Evolutionary conservation across 1,140 invertebrate species (phyloP).

Genomic region (Meloidogyne floridensis): DNA sequence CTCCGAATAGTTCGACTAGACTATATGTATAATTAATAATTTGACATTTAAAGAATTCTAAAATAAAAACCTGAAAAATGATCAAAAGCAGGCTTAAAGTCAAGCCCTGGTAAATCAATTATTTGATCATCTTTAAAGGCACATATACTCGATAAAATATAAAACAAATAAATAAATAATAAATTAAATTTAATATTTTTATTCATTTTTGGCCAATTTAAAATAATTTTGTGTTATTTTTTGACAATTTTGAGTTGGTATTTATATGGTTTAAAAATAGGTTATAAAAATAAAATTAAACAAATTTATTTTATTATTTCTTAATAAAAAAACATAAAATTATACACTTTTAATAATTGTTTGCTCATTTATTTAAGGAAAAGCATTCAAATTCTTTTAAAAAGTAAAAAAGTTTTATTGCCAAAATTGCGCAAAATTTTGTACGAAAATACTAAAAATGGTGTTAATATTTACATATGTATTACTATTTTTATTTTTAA

Average conservation of each 20-base stretch:
- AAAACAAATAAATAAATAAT: not conserved
- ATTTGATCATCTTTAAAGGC: constrained; percentile 54
- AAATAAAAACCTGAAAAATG: constrained; percentile 49
- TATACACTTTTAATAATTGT: not conserved
- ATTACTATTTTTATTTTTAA: not conserved
- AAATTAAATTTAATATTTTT: not conserved
- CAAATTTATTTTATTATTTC: not conserved
- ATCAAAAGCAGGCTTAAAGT: constrained; percentile 62
- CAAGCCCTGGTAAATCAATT: constrained; percentile 54
- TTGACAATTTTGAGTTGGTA: not conserved
- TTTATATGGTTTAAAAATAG: not conserved
- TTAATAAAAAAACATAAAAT: not conserved
- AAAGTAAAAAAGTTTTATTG: not conserved
- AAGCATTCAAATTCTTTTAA: not conserved
- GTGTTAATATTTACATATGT: not conserved
- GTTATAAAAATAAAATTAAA: not conserved
- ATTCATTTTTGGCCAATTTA: not conserved
- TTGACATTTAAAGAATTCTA: not conserved
- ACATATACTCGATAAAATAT: not conserved
- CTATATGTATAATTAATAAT: constrained; percentile 28
- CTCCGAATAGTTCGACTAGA: too few relatives aligned
- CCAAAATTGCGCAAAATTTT: not conserved
- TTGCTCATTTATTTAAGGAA: not conserved
- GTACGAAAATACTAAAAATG: constrained; percentile 3
- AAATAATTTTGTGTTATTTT: not conserved